These are phyloP conservation scores for Agrilus cyanescens DNA, from an alignment of 2,888 invertebrate species.

Conservation along the genomic window DNA sequence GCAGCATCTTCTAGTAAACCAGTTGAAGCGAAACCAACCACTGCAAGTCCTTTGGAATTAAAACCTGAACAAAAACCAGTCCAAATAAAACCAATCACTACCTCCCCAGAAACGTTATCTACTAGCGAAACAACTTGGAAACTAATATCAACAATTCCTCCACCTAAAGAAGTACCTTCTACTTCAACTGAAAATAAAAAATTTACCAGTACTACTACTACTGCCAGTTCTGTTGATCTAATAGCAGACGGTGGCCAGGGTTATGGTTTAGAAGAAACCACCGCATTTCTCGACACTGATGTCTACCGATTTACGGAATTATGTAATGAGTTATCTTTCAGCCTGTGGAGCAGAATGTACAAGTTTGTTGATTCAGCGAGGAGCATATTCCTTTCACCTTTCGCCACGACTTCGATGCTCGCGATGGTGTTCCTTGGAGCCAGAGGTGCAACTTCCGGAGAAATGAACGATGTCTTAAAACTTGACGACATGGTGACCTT, in stretches of 20 bases:
- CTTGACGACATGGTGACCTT: constrained; percentile 83
- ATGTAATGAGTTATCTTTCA: constrained; percentile 76
- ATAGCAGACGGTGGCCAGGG: constrained; percentile 44
- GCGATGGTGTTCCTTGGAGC: constrained; percentile 86
- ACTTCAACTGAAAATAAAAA: constrained; percentile 7
- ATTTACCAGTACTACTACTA: constrained; percentile 18
- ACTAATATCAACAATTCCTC: constrained; percentile 44
- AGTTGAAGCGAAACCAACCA: constrained; percentile 11
- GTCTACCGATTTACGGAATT: constrained; percentile 65
- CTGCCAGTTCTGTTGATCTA: constrained; percentile 37
- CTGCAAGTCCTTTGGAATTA: constrained; percentile 11
- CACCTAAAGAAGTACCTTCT: constrained; percentile 27
- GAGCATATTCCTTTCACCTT: constrained; percentile 72
- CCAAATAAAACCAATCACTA: constrained; percentile 9
- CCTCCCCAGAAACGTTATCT: constrained; percentile 11
- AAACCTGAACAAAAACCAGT: constrained; percentile 13
- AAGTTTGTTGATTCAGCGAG: constrained; percentile 60
- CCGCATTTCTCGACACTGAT: constrained; percentile 58
- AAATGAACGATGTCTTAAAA: constrained; percentile 78
- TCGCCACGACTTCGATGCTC: constrained; percentile 73
- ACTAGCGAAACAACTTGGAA: constrained; percentile 37
- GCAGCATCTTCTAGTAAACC: constrained; percentile 2
- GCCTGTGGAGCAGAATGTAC: constrained; percentile 65
- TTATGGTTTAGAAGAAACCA: constrained; percentile 67
- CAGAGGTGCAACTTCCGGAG: constrained; percentile 74